phyloP scores from a whole-genome alignment of 2,888 invertebrate genomes.

The Epinotia nisella region DNA sequence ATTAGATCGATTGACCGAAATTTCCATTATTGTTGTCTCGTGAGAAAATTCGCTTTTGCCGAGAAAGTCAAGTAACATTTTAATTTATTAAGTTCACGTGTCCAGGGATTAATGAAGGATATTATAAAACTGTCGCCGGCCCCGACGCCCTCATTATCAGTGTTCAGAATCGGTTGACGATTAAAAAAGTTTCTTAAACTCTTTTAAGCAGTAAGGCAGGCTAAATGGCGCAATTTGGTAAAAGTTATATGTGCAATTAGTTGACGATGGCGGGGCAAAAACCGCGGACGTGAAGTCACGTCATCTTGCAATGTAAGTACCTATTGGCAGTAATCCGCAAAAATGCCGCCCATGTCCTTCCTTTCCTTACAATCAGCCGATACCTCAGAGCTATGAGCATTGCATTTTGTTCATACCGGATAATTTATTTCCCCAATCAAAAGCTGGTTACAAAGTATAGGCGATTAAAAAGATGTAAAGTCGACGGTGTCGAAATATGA shows the following conservation, averaged over 20 bases:
- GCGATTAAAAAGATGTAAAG: constrained; percentile 36
- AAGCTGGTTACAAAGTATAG: constrained; percentile 37
- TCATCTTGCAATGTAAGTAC: constrained; percentile 48
- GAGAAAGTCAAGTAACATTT: constrained; percentile 63
- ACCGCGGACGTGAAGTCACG: constrained; percentile 65
- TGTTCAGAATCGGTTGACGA: constrained; percentile 58
- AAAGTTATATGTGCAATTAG: constrained; percentile 73
- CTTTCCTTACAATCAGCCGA: constrained; percentile 62
- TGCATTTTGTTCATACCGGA: constrained; percentile 34
- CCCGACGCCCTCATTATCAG: constrained; percentile 56
- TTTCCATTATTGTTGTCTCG: constrained; percentile 68
- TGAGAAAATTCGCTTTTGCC: constrained; percentile 71
- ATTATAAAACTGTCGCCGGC: constrained; percentile 53
- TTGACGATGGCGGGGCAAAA: constrained; percentile 61
- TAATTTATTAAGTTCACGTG: constrained; percentile 46
- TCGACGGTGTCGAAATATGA: constrained; percentile 34
- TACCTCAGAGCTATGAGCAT: constrained; percentile 53
- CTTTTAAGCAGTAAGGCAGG: constrained; percentile 55
- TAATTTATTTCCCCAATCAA: constrained; percentile 33
- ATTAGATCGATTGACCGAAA: constrained; percentile 74
- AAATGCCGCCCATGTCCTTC: constrained; percentile 62
- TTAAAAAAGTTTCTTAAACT: constrained; percentile 57
- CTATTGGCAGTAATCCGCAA: constrained; percentile 60
- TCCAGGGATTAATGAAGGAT: constrained; percentile 42
- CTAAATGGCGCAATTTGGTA: constrained; percentile 71